A percentile compares a stretch with the other conserved stretches of the same genome.
These are phyloP conservation scores for Psittacula derbiana DNA, from an alignment of 2,797 vertebrate species.

Conservation along the genomic window DNA sequence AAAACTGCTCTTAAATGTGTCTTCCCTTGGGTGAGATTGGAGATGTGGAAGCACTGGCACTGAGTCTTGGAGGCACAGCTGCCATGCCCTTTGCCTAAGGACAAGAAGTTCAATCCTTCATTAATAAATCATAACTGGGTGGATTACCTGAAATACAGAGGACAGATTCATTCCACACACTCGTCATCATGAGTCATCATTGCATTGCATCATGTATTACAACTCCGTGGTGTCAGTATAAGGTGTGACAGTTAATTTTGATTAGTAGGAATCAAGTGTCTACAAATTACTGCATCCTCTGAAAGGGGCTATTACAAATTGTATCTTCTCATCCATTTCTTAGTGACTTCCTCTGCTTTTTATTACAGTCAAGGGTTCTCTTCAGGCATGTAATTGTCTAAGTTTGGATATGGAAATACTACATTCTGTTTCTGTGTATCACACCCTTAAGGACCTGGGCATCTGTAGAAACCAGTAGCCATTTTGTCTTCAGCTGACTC, in stretches of 20 bases:
- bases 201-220: not conserved
- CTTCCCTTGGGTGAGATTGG: not conserved
- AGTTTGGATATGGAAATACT: not conserved
- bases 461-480: not conserved
- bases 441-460: not conserved
- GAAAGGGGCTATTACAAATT: not conserved
- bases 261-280: not conserved
- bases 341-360: not conserved
- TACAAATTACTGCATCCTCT: slow-evolving; percentile 3
- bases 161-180: not conserved
- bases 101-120: not conserved
- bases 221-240: not conserved
- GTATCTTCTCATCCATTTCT: not conserved
- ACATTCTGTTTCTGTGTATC: not conserved
- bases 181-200: fast-evolving
- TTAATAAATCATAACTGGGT: not conserved
- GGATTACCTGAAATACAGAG: not conserved
- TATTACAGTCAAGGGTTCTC: not conserved
- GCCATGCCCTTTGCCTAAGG: not conserved
- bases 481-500: not conserved
- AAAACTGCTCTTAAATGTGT: not conserved
- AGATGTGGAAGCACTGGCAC: not conserved
- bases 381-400: not conserved
- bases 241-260: not conserved
- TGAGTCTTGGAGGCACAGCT: not conserved